phyloP scores from a whole-genome alignment of 37 sponge, comb jelly and placozoan species.

The Halisarca cf. caerulea region DNA sequence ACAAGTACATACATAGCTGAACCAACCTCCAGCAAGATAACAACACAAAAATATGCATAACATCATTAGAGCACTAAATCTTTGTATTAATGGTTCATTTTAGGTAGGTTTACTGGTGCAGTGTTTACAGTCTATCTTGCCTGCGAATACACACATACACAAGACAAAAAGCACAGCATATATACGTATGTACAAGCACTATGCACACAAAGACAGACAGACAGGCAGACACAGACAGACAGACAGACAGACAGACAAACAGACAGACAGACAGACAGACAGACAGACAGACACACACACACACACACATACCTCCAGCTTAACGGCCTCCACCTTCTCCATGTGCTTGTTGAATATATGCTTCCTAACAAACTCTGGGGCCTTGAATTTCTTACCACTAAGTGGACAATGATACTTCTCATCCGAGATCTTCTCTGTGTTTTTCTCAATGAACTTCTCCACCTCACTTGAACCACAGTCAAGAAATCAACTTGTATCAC shows the following conservation, averaged over 20 bases:
- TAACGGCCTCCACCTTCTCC: constrained; percentile 83
- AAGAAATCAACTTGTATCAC: constrained; percentile 30
- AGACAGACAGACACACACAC: too few relatives aligned
- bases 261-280: neutral
- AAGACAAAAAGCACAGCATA: too few relatives aligned
- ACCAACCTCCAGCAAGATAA: too few relatives aligned
- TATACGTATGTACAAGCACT: neutral
- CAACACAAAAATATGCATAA: too few relatives aligned
- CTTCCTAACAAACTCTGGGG: constrained; percentile 94
- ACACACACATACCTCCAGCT: constrained; percentile 71
- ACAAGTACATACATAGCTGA: too few relatives aligned
- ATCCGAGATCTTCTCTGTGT: constrained; percentile 84
- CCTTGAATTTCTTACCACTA: constrained; percentile 97
- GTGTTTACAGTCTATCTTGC: too few relatives aligned
- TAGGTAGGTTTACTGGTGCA: too few relatives aligned
- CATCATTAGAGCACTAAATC: neutral
- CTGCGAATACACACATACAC: too few relatives aligned
- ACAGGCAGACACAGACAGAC: neutral
- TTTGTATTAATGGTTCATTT: neutral
- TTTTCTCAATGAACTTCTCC: constrained; percentile 84
- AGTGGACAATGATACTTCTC: constrained; percentile 97
- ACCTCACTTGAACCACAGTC: constrained; percentile 70
- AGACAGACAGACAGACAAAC: neutral
- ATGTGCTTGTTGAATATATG: constrained; percentile 98
- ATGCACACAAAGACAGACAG: neutral